These are phyloP conservation scores for Mesembrinibis cayennensis DNA, from an alignment of 2,113 vertebrate species.

Conservation along the genomic window DNA sequence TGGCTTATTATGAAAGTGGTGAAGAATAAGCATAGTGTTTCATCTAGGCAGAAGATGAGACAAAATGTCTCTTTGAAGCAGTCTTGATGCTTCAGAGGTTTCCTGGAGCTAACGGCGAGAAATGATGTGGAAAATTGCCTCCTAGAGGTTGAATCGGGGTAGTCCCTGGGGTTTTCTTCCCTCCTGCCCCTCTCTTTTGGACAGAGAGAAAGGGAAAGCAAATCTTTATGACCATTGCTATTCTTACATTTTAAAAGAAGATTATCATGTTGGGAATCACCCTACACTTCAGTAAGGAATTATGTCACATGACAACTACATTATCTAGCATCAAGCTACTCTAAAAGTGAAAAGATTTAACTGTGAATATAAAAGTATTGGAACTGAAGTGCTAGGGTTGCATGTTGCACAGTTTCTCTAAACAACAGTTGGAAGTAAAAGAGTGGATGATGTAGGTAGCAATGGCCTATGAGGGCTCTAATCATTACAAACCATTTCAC, in stretches of 20 bases:
- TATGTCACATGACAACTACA: not conserved
- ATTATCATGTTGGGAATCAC: not conserved
- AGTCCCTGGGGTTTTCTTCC: conserved; percentile 1
- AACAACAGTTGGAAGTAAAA: not conserved
- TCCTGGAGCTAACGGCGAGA: conserved; percentile 7
- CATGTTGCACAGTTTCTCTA: not conserved
- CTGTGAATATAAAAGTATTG: not conserved
- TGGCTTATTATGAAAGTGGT: not conserved
- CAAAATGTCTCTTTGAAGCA: conserved; percentile 27
- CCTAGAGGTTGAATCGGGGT: not conserved
- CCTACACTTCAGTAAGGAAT: not conserved
- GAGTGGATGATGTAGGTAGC: not conserved
- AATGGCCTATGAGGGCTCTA: not conserved
- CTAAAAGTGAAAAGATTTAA: not conserved
- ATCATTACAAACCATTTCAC: not conserved
- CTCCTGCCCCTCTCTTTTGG: not conserved
- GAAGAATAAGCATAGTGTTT: not conserved
- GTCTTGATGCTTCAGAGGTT: not conserved
- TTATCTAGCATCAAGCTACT: not conserved
- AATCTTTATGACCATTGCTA: not conserved
- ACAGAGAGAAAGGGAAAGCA: not conserved
- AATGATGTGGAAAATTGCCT: conserved; percentile 13
- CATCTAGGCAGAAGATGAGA: not conserved
- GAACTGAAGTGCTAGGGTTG: not conserved
- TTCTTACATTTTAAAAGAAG: not conserved